Evolutionary conservation across 2,113 vertebrate genomes (phyloP), one percentile per base, ranked within the genome.

Genomic region (Corythornis cristatus): DNA sequence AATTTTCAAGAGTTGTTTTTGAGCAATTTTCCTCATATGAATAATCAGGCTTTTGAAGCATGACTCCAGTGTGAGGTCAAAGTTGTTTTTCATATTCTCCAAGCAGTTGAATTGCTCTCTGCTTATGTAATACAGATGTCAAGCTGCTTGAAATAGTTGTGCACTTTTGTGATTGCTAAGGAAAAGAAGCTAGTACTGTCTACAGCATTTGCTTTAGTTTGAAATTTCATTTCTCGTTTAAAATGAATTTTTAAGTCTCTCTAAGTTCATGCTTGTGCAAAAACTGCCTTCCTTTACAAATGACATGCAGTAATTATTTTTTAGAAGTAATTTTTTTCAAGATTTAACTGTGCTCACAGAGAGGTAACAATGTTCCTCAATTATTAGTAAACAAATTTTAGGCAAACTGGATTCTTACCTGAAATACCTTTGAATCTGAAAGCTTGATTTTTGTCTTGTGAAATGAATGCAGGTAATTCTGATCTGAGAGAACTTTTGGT

Each of bases 81-180:
- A 94, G 93, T 95, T 97, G 94, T 96, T 97, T 96, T 96, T 96
- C 96, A 76, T 96, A 31, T 91, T 94, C 95, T 93, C 66, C 71
- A 93, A 94, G 95, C 93, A 96, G 91, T 71, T 95, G 96, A 94
- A 97, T 96, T 95, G 68, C 93, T 96, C 66, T 93, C 83, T 94
- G 92, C 91, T 97, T 97, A 97, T 97, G 96, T 96, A 96, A 97
- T 96, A 96, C 91, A 96, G 91, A 97, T 96, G 95, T 97, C 94
- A 94, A 92, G 86, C 92, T 93, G 92, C 62, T 86, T 93, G 92
- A 96, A 94, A 97, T 92, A 88, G 65, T 97, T 95, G 42, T 76
- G 57, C 64, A 70, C 70, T 93, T 93, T 54, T 86, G 72, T 96
- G 92, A 89, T 68, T 95, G 90, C 58, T 91, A 93, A 86, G 89